Conservation (phyloP, 2,888 invertebrate genomes). For the Luperina testacea region DNA sequence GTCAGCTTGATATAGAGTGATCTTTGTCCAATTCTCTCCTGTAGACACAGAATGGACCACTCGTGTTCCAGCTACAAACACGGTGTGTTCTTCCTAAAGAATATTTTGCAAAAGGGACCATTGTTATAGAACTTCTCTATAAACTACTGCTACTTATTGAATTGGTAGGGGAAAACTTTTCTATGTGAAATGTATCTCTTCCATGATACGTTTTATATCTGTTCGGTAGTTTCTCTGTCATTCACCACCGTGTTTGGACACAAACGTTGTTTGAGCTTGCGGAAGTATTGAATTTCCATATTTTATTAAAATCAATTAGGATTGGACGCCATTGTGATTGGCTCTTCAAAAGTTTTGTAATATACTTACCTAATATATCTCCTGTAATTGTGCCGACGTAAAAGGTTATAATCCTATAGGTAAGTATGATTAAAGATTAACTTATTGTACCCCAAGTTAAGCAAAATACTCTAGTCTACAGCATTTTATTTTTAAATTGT, state of each 20-base stretch:
- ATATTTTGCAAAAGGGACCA: slow-evolving; percentile 26
- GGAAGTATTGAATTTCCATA: slow-evolving; percentile 14
- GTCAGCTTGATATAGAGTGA: not conserved
- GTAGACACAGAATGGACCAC: not conserved
- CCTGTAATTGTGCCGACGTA: not conserved
- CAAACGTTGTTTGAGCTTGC: not conserved
- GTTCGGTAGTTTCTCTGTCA: slow-evolving; percentile 44
- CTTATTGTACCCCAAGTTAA: slow-evolving; percentile 8
- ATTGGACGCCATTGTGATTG: slow-evolving; percentile 15
- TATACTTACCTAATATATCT: slow-evolving; percentile 10
- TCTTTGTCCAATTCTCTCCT: not conserved
- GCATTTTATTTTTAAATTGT: slow-evolving; percentile 14
- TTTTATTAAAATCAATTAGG: slow-evolving; percentile 34
- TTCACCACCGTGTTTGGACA: slow-evolving; percentile 27
- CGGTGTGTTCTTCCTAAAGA: slow-evolving; percentile 24
- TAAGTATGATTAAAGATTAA: slow-evolving; percentile 16
- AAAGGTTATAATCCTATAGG: slow-evolving; percentile 19
- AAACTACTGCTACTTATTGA: slow-evolving; percentile 52
- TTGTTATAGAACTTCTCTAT: slow-evolving; percentile 28
- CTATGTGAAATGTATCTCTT: slow-evolving; percentile 39
- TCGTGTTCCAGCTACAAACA: slow-evolving; percentile 23
- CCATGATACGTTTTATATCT: slow-evolving; percentile 49
- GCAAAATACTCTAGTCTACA: not conserved
- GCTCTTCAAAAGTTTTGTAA: slow-evolving; percentile 22
- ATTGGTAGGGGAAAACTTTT: slow-evolving; percentile 41